These are phyloP conservation scores for Gonioctena quinquepunctata DNA, from an alignment of 1,140 invertebrate species.

Conservation along the genomic window DNA sequence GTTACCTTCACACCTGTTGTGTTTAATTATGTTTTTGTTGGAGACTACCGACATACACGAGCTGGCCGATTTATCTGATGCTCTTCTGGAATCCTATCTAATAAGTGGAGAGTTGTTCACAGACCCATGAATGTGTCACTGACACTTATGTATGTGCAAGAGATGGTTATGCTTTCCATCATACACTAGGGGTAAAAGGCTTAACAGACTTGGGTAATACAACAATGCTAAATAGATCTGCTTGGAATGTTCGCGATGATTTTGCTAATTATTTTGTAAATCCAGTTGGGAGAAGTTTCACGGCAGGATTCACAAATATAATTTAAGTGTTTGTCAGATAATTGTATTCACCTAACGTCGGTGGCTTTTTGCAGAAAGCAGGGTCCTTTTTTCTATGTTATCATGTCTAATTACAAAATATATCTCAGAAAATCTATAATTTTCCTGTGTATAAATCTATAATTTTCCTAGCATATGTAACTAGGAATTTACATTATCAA, in stretches of 20 bases:
- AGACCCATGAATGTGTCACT: not conserved
- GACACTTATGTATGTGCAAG: not conserved
- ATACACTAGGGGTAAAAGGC: not conserved
- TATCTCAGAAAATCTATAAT: not conserved
- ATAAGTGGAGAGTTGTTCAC: slow-evolving; percentile 12
- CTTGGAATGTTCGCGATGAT: not conserved
- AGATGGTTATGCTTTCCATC: not conserved
- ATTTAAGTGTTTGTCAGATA: too few species aligned
- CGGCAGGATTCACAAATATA: too few species aligned
- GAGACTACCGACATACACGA: not conserved
- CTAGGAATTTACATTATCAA: too few species aligned
- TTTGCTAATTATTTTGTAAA: not conserved
- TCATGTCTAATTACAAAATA: not conserved
- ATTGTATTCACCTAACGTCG: too few species aligned
- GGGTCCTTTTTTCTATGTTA: not conserved
- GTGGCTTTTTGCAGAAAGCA: not conserved
- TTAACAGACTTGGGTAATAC: not conserved
- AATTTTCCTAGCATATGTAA: too few species aligned
- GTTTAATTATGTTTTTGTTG: too few species aligned
- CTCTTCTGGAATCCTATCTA: slow-evolving; percentile 8
- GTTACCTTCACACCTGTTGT: too few species aligned
- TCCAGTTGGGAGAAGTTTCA: not conserved
- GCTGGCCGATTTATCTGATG: not conserved
- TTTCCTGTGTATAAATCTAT: too few species aligned
- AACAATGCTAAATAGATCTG: not conserved